These are phyloP conservation scores for Tetrapedia diversipes DNA, from an alignment of 2,888 invertebrate genomes.

Conservation along the genomic window DNA sequence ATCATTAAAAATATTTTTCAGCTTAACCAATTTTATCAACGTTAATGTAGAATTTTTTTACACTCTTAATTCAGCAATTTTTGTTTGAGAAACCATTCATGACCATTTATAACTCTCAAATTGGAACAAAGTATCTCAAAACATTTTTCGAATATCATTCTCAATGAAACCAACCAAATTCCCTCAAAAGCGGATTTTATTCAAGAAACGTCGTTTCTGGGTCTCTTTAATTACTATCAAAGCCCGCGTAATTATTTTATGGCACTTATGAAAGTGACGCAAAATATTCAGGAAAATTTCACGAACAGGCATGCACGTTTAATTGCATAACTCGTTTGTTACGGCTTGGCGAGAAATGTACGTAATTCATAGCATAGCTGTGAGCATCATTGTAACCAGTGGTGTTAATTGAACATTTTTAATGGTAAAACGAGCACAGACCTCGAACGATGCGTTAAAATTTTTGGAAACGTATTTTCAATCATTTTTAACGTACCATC, in stretches of 20 bases:
- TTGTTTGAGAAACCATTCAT: too few species aligned
- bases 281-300: slow-evolving; percentile 15
- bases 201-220: too few species aligned
- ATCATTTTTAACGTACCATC: neutral
- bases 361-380: slow-evolving; percentile 53
- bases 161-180: too few species aligned
- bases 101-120: too few species aligned
- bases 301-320: slow-evolving; percentile 9
- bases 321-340: slow-evolving; percentile 50
- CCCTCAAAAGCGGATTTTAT: too few species aligned
- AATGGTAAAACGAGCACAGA: neutral
- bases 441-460: slow-evolving; percentile 2
- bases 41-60: too few species aligned
- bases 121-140: too few species aligned
- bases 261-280: neutral
- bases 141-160: too few species aligned
- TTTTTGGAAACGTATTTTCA: slow-evolving; percentile 18
- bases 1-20: too few species aligned
- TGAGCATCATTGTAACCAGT: slow-evolving; percentile 40
- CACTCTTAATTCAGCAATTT: too few species aligned
- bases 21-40: too few species aligned
- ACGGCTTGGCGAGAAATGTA: slow-evolving; percentile 37
- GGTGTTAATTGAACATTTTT: slow-evolving; percentile 54
- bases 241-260: too few species aligned
- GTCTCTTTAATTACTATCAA: neutral